phyloP scores from a whole-genome alignment of 1,140 invertebrate species.

The Drosophila leontia region DNA sequence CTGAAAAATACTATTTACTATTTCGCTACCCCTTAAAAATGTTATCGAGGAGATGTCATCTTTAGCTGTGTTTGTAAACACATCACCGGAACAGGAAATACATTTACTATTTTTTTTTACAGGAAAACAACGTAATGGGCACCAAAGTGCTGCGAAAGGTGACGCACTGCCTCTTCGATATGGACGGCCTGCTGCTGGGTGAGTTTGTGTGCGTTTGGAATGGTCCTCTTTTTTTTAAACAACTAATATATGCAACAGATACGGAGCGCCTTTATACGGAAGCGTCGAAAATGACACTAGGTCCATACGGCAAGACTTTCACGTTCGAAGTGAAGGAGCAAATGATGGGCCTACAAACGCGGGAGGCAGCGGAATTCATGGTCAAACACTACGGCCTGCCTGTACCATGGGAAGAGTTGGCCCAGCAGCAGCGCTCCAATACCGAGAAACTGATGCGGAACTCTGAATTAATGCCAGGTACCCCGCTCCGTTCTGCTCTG shows the following conservation, averaged over 20 bases:
- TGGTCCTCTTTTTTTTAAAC: slow-evolving; percentile 26
- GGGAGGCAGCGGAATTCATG: slow-evolving; percentile 87
- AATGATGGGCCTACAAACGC: slow-evolving; percentile 90
- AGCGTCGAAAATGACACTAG: slow-evolving; percentile 88
- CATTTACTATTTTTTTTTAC: no score
- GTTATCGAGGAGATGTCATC: not conserved
- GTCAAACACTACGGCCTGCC: slow-evolving; percentile 89
- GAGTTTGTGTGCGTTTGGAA: slow-evolving; percentile 59
- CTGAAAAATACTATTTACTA: not conserved
- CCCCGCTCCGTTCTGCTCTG: slow-evolving; percentile 12
- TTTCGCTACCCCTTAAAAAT: not conserved
- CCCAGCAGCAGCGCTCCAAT: slow-evolving; percentile 82
- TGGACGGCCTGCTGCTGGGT: slow-evolving; percentile 93
- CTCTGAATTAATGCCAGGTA: slow-evolving; percentile 89
- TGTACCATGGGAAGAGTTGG: slow-evolving; percentile 89
- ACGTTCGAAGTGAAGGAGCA: slow-evolving; percentile 91
- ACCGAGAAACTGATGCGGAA: slow-evolving; percentile 87
- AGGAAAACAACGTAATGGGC: slow-evolving; percentile 35
- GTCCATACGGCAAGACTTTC: slow-evolving; percentile 89
- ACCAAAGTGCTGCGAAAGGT: slow-evolving; percentile 86
- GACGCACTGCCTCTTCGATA: slow-evolving; percentile 94
- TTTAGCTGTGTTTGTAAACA: not conserved
- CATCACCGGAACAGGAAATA: not conserved
- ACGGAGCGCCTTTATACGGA: slow-evolving; percentile 92
- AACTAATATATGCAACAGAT: slow-evolving; percentile 86